phyloP scores from a whole-genome alignment of 2,888 invertebrate genomes.

The Blomia tropicalis region DNA sequence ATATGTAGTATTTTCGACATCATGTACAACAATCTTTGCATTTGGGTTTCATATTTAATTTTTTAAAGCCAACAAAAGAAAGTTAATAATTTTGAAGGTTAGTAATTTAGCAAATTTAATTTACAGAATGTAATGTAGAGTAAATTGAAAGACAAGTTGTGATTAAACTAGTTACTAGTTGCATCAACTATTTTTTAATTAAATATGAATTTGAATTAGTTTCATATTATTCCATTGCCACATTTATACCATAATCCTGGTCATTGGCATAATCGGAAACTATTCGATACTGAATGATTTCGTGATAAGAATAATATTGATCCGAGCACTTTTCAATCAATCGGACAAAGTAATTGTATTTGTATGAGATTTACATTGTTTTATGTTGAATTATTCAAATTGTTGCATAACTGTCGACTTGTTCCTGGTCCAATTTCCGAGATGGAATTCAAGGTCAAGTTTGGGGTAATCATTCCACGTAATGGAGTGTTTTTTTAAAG shows the following conservation, averaged over 20 bases:
- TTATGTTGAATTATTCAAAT: conserved; percentile 12
- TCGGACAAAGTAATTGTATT: conserved; percentile 20
- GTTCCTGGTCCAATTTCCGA: conserved; percentile 17
- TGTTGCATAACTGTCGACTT: conserved; percentile 10
- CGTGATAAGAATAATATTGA: background rate
- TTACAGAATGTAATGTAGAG: no score
- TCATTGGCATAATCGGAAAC: conserved; percentile 43
- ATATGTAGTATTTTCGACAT: conserved; percentile 19
- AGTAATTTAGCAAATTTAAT: no score
- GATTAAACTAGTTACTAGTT: no score
- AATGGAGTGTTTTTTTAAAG: conserved; percentile 23
- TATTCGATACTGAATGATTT: conserved; percentile 45
- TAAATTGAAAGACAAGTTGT: no score
- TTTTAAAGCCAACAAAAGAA: no score
- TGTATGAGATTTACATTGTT: conserved; percentile 17
- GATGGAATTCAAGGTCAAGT: background rate
- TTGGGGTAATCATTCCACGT: conserved; percentile 16
- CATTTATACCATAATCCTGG: conserved; percentile 45
- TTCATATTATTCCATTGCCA: conserved; percentile 45
- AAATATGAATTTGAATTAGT: no score
- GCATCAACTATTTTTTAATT: no score
- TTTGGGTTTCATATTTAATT: background rate
- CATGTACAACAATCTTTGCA: conserved; percentile 7
- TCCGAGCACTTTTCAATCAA: conserved; percentile 16
- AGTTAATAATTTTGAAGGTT: no score